Evolutionary conservation across 1,140 invertebrate species (phyloP).

Genomic region (Nomia melanderi): DNA sequence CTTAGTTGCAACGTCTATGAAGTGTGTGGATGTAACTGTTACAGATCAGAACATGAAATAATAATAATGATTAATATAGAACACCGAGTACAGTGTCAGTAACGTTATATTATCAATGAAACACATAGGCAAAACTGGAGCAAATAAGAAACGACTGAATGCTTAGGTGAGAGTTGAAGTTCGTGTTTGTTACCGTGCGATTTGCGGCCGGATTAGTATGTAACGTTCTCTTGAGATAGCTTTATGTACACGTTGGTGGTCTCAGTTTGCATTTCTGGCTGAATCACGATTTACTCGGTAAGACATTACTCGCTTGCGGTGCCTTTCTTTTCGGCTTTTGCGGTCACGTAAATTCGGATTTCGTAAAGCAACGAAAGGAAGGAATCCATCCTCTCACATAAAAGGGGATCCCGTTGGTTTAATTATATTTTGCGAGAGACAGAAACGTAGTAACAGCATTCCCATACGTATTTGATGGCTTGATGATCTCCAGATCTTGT

Average conservation of each 20-base stretch:
- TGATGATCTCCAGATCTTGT: neutral
- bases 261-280: slow-evolving; percentile 33
- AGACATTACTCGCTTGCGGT: slow-evolving; percentile 35
- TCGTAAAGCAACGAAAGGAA: slow-evolving; percentile 13
- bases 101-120: neutral
- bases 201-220: slow-evolving; percentile 16
- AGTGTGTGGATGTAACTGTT: too few species aligned
- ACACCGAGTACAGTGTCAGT: too few species aligned
- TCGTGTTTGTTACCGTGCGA: slow-evolving; percentile 5
- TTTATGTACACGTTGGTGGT: slow-evolving; percentile 52
- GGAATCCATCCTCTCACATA: slow-evolving; percentile 23
- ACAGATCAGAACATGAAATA: too few species aligned
- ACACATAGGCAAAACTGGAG: neutral
- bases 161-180: neutral
- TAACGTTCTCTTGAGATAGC: slow-evolving; percentile 15
- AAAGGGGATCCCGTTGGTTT: slow-evolving; percentile 12
- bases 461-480: neutral
- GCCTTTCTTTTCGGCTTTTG: slow-evolving; percentile 31
- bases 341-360: slow-evolving; percentile 43
- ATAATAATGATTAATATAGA: too few species aligned
- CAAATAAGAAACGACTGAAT: neutral
- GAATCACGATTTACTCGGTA: slow-evolving; percentile 8
- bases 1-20: too few species aligned
- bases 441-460: neutral
- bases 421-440: slow-evolving; percentile 2